Conservation (phyloP, 2,888 invertebrate species). For the Tyria jacobaeae region DNA sequence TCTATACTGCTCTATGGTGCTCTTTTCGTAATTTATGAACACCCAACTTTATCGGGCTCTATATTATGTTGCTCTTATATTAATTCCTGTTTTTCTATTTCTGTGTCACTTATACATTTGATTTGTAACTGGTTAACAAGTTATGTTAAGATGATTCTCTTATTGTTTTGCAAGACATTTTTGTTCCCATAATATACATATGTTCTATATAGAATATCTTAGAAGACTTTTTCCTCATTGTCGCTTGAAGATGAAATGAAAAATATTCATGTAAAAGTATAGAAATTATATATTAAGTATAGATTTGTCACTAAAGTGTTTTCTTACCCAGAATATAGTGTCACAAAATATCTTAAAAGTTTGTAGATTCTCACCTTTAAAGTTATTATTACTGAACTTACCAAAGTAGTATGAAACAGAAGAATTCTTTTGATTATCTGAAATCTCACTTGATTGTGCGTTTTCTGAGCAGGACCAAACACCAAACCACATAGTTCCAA, state of each 20-base stretch:
- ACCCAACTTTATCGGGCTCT: conserved; percentile 67
- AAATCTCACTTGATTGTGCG: no score
- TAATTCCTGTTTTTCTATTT: conserved; percentile 57
- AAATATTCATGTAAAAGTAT: background rate
- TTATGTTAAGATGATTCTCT: conserved; percentile 27
- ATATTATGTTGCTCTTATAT: conserved; percentile 65
- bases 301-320: background rate
- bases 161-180: conserved; percentile 33
- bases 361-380: no score
- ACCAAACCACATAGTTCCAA: no score
- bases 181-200: conserved; percentile 22
- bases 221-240: background rate
- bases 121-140: conserved; percentile 40
- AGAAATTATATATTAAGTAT: background rate
- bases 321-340: no score
- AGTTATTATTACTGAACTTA: no score
- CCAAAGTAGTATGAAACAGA: no score
- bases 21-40: conserved; percentile 74
- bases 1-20: conserved; percentile 46
- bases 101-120: conserved; percentile 43
- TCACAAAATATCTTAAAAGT: no score
- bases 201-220: background rate
- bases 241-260: no score
- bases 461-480: no score
- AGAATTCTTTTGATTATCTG: no score